phyloP scores from a whole-genome alignment of 2,797 vertebrate species.

The Epinephelus malabaricus region DNA sequence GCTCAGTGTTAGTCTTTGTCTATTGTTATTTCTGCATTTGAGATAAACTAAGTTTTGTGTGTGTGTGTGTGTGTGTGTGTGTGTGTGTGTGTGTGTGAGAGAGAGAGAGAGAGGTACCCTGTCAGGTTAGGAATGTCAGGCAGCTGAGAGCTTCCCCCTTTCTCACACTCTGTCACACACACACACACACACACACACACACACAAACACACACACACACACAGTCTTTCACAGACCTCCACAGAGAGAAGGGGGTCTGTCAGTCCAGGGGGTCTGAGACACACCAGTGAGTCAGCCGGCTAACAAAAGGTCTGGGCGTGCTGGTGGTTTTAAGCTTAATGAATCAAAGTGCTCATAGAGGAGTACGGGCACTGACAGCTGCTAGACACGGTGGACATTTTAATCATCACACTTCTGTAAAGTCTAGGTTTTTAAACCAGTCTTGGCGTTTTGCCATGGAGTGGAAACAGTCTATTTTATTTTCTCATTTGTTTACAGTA shows the following conservation, averaged over 20 bases:
- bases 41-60: background rate
- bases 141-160: conserved; percentile 2
- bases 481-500: background rate
- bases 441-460: no score
- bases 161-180: background rate
- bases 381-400: conserved; percentile 11
- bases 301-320: conserved; percentile 58
- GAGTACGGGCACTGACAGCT: conserved; percentile 31
- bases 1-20: background rate
- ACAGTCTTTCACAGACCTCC: background rate
- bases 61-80: conserved; percentile 6
- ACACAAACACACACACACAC: conserved; percentile 15
- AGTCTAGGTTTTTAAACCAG: background rate
- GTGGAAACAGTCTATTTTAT: background rate
- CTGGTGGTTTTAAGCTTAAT: conserved; percentile 57
- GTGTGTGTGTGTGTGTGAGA: no score
- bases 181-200: background rate
- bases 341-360: conserved; percentile 45
- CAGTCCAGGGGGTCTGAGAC: conserved; percentile 56
- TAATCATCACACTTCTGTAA: background rate
- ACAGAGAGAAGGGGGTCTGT: conserved; percentile 16
- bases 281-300: conserved; percentile 41
- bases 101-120: background rate
- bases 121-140: conserved; percentile 1
- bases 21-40: background rate